Conservation (phyloP, 2,113 vertebrate species). For the Tautogolabrus adspersus region DNA sequence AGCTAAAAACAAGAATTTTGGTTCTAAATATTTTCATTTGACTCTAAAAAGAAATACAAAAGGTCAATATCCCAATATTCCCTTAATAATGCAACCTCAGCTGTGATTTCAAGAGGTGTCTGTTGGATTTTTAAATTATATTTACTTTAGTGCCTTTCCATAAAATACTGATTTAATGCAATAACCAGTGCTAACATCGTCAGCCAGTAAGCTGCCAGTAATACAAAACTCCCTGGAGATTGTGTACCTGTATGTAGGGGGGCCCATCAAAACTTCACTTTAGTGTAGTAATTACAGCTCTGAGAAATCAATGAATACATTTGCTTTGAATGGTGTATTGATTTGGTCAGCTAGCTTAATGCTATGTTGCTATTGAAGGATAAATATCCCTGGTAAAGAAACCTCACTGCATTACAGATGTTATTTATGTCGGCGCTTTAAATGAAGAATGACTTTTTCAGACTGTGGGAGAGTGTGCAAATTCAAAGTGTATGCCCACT, state of each 20-base stretch:
- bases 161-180: background rate
- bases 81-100: background rate
- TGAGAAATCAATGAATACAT: background rate
- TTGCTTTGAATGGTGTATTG: background rate
- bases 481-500: constrained; percentile 17
- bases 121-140: background rate
- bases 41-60: too few relatives aligned
- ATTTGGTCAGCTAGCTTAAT: background rate
- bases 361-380: background rate
- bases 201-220: background rate
- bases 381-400: background rate
- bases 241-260: background rate
- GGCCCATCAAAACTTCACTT: background rate
- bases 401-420: background rate
- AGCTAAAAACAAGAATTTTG: too few relatives aligned
- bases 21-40: too few relatives aligned
- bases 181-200: background rate
- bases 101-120: background rate
- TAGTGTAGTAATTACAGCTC: background rate
- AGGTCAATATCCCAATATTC: background rate
- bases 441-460: constrained; percentile 30
- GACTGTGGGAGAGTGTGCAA: constrained; percentile 1
- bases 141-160: background rate
- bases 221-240: background rate
- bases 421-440: constrained; percentile 12